These are phyloP conservation scores for Sebastes umbrosus DNA, from an alignment of 2,797 vertebrate genomes.

Conservation along the genomic window DNA sequence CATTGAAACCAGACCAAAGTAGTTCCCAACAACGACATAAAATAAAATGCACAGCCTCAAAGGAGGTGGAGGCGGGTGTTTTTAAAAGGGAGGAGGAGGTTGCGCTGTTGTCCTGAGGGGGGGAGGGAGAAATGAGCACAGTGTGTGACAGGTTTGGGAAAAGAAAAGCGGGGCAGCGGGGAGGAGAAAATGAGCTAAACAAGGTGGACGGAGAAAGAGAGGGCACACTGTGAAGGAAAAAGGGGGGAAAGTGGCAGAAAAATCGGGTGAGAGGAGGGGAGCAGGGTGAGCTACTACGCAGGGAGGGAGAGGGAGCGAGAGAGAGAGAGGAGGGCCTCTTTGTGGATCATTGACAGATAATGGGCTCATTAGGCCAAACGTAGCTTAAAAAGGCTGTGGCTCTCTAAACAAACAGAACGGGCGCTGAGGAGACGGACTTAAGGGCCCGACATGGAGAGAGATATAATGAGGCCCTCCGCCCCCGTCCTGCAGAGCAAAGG, in stretches of 20 bases:
- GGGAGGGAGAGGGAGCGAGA: slow-evolving; percentile 46
- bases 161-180: slow-evolving; percentile 30
- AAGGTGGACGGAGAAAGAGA: slow-evolving; percentile 37
- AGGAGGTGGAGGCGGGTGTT: slow-evolving; percentile 55
- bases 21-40: slow-evolving; percentile 67
- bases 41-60: slow-evolving; percentile 65
- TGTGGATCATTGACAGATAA: slow-evolving; percentile 86
- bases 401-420: slow-evolving; percentile 84
- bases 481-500: slow-evolving; percentile 47
- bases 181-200: slow-evolving; percentile 58
- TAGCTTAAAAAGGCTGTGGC: slow-evolving; percentile 82
- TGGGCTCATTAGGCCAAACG: slow-evolving; percentile 84
- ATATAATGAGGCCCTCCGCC: slow-evolving; percentile 81
- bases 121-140: slow-evolving; percentile 59
- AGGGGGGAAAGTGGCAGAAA: slow-evolving; percentile 41
- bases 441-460: slow-evolving; percentile 82
- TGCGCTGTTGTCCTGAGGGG: slow-evolving; percentile 44
- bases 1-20: slow-evolving; percentile 69
- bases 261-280: slow-evolving; percentile 40
- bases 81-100: slow-evolving; percentile 65
- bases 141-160: slow-evolving; percentile 61
- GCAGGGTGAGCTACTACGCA: slow-evolving; percentile 44
- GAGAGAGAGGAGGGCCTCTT: slow-evolving; percentile 73
- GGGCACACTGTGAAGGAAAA: slow-evolving; percentile 6
- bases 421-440: slow-evolving; percentile 81